Conservation (phyloP, 2,113 vertebrate species). For the Pseudonaja textilis region DNA sequence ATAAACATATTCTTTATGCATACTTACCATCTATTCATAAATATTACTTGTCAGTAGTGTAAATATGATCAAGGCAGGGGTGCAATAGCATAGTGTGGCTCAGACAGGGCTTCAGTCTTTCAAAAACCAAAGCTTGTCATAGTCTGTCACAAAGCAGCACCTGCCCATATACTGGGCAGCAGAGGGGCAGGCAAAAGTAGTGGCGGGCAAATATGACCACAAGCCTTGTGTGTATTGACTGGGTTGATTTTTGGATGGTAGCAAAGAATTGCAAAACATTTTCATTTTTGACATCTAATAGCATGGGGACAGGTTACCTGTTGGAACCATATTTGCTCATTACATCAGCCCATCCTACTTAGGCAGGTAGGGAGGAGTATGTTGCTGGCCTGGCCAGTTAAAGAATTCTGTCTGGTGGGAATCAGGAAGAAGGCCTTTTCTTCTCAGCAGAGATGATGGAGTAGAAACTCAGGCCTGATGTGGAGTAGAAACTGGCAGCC, state of each 20-base stretch:
- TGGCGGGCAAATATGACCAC: neutral
- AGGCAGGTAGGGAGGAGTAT: neutral
- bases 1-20: constrained; percentile 72
- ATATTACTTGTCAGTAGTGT: constrained; percentile 57
- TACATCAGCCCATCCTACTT: neutral
- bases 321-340: neutral
- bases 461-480: no score
- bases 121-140: neutral
- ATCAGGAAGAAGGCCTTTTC: neutral
- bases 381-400: neutral
- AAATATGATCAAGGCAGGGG: neutral
- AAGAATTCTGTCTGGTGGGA: neutral
- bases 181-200: neutral
- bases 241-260: neutral
- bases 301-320: neutral
- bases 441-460: neutral
- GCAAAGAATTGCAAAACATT: neutral
- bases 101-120: neutral
- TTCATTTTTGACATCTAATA: neutral
- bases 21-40: constrained; percentile 71
- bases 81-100: neutral
- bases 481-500: no score
- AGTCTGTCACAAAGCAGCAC: neutral
- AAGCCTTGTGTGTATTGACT: neutral
- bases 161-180: neutral